A percentile compares a stretch with the other conserved stretches of the same genome.
phyloP scores from a whole-genome alignment of 2,888 invertebrate genomes.

The Cactoblastis cactorum region DNA sequence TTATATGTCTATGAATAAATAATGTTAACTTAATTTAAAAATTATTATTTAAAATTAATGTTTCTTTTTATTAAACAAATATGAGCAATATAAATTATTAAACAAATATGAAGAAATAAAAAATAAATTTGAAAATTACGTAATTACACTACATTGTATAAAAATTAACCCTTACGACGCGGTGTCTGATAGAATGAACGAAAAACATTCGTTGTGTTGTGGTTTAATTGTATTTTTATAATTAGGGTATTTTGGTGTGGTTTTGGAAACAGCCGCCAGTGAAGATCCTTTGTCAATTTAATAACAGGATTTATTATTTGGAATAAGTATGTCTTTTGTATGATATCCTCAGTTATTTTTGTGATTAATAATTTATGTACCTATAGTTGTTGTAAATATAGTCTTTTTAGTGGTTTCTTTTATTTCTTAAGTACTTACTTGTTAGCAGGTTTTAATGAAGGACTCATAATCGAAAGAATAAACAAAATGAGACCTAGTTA shows the following conservation, averaged over 20 bases:
- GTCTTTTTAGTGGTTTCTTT: neutral
- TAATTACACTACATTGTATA: neutral
- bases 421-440: neutral
- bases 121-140: too few species aligned
- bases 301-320: conserved; percentile 40
- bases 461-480: too few species aligned
- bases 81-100: too few species aligned
- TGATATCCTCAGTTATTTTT: neutral
- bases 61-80: too few species aligned
- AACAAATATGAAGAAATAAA: too few species aligned
- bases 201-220: conserved; percentile 39
- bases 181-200: conserved; percentile 25
- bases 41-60: too few species aligned
- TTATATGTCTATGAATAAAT: too few species aligned
- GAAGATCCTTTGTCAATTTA: conserved; percentile 36
- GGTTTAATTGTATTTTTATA: conserved; percentile 54
- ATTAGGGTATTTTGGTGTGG: conserved; percentile 43
- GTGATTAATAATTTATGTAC: neutral
- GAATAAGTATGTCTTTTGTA: conserved; percentile 18
- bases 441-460: too few species aligned
- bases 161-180: conserved; percentile 9
- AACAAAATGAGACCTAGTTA: too few species aligned
- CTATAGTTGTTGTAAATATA: neutral
- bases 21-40: too few species aligned
- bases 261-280: conserved; percentile 32